Evolutionary conservation across 2,888 invertebrate genomes (phyloP).

Genomic region (Syritta pipiens): DNA sequence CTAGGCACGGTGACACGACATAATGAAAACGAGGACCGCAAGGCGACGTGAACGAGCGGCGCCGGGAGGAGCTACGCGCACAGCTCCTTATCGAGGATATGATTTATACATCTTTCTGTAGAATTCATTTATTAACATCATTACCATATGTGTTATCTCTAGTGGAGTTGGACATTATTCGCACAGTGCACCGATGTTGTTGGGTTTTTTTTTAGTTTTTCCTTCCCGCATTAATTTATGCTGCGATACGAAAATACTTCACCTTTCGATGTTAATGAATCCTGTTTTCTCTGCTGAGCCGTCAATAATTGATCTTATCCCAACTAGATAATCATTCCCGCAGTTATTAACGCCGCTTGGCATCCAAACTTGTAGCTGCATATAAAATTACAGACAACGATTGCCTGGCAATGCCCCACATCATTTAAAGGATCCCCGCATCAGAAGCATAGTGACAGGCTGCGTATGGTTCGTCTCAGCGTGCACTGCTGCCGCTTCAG

Average conservation of each 20-base stretch:
- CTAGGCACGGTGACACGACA: conserved; percentile 1
- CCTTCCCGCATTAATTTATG: conserved; percentile 45
- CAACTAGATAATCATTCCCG: background rate
- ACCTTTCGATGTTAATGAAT: conserved; percentile 41
- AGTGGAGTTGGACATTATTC: conserved; percentile 16
- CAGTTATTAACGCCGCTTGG: conserved; percentile 37
- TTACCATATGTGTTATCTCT: conserved; percentile 58
- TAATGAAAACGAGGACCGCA: background rate
- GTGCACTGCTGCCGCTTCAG: background rate
- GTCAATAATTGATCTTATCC: too few relatives aligned
- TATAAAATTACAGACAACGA: conserved; percentile 5
- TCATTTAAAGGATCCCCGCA: too few relatives aligned
- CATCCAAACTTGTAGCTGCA: background rate
- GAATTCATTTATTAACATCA: conserved; percentile 66
- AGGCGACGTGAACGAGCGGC: background rate
- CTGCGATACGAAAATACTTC: conserved; percentile 30
- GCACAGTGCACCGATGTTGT: conserved; percentile 24
- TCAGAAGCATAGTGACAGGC: too few relatives aligned
- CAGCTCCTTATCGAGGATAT: conserved; percentile 57
- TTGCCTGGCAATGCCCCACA: conserved; percentile 37
- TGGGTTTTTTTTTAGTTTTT: conserved; percentile 6
- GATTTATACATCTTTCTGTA: conserved; percentile 62
- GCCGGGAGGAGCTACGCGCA: background rate
- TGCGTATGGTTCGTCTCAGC: too few relatives aligned
- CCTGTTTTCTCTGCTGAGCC: conserved; percentile 52